phyloP scores from a whole-genome alignment of 1,140 invertebrate genomes.

The Drosophila nannoptera region DNA sequence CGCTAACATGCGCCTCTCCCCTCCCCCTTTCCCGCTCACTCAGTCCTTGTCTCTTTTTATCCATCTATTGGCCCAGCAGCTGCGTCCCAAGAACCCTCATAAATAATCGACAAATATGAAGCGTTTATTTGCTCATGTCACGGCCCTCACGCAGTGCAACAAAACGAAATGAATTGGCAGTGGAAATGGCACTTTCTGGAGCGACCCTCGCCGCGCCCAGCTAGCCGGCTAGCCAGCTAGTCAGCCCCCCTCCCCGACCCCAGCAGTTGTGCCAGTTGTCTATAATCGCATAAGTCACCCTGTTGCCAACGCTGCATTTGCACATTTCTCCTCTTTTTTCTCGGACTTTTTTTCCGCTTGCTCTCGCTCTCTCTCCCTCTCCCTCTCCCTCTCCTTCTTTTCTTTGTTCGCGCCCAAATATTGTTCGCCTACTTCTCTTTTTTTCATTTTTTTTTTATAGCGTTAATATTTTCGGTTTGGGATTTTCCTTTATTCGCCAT shows the following conservation, averaged over 20 bases:
- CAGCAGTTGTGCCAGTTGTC: conserved; percentile 61
- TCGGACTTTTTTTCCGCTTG: no score
- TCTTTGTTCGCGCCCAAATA: conserved; percentile 30
- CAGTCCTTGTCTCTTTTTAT: conserved; percentile 3
- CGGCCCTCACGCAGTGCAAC: conserved; percentile 58
- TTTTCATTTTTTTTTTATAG: conserved; percentile 44
- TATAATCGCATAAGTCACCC: conserved; percentile 79
- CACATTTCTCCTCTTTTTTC: conserved; percentile 58
- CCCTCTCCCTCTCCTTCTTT: conserved; percentile 2
- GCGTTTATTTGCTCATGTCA: conserved; percentile 78
- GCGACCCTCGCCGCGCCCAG: conserved; percentile 23
- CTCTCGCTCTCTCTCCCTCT: no score
- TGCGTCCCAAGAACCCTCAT: conserved; percentile 76
- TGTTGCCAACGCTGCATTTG: conserved; percentile 75
- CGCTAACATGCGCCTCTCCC: conserved; percentile 20
- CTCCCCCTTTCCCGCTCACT: neutral
- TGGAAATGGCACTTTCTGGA: conserved; percentile 15
- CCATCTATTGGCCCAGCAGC: conserved; percentile 49
- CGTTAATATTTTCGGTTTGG: conserved; percentile 57
- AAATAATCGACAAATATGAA: conserved; percentile 79
- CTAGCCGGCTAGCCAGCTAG: conserved; percentile 23
- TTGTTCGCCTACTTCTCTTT: conserved; percentile 33
- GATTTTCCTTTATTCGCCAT: conserved; percentile 34
- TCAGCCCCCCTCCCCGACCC: neutral
- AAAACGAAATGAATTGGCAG: conserved; percentile 59